A percentile compares a stretch with the other conserved stretches of the same genome.
Conservation (phyloP, 2,113 vertebrate species). For the zebrafish (Danio rerio) region GRCz12tu NC_133178.1:30462501-30463000, state of each 20-base stretch:
- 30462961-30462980: not conserved
- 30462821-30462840: constrained; percentile 38
- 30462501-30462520: too few species aligned
- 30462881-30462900: constrained; percentile 39
- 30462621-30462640: not conserved
- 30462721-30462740: constrained; percentile 63
- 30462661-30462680: not conserved
- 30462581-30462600: too few species aligned
- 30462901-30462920: not conserved
- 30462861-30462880: constrained; percentile 51
- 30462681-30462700: not conserved
- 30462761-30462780: constrained; percentile 40
- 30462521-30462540: too few species aligned
- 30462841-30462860: constrained; percentile 53
- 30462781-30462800: constrained; percentile 53
- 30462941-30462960: too few species aligned
- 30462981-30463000: not conserved
- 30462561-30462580: too few species aligned
- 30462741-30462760: constrained; percentile 18
- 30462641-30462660: not conserved
- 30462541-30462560: too few species aligned
- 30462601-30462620: too few species aligned
- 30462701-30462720: constrained; percentile 60
- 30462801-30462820: constrained; percentile 31
- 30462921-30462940: too few species aligned